These are phyloP conservation scores for Aromia moschata DNA, from an alignment of 2,888 invertebrate genomes.

Conservation along the genomic window DNA sequence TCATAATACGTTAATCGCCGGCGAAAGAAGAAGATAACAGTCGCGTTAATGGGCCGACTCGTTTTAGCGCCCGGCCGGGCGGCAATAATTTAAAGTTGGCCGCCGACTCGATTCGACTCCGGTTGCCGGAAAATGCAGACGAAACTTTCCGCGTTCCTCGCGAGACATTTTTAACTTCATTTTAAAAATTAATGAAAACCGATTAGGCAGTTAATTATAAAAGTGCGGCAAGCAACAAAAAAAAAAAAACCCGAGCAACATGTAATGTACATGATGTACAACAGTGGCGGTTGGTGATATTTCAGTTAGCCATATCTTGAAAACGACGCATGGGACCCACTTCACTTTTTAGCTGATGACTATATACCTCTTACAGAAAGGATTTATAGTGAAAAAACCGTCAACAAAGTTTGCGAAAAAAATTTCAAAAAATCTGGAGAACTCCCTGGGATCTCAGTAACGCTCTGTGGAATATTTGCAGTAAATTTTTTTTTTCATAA, in stretches of 20 bases:
- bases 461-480: too few species aligned
- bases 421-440: too few species aligned
- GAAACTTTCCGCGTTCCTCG: not conserved
- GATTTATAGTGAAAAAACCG: too few species aligned
- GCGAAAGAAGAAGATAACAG: constrained; percentile 47
- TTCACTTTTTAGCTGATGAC: too few species aligned
- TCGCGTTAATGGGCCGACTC: constrained; percentile 44
- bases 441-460: too few species aligned
- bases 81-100: constrained; percentile 9
- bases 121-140: not conserved
- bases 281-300: not conserved
- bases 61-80: constrained; percentile 22
- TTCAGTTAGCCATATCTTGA: too few species aligned
- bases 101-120: constrained; percentile 4
- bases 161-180: not conserved
- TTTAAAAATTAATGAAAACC: not conserved
- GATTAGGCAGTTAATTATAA: not conserved
- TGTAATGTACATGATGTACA: not conserved
- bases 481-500: too few species aligned
- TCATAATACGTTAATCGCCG: constrained; percentile 46
- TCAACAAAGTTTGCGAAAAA: too few species aligned
- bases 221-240: not conserved
- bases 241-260: not conserved
- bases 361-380: too few species aligned
- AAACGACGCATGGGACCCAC: too few species aligned